A percentile compares a stretch with the other conserved stretches of the same genome.
These are phyloP conservation scores for Holcopasites calliopsidis DNA, from an alignment of 1,140 invertebrate genomes.

Conservation along the genomic window DNA sequence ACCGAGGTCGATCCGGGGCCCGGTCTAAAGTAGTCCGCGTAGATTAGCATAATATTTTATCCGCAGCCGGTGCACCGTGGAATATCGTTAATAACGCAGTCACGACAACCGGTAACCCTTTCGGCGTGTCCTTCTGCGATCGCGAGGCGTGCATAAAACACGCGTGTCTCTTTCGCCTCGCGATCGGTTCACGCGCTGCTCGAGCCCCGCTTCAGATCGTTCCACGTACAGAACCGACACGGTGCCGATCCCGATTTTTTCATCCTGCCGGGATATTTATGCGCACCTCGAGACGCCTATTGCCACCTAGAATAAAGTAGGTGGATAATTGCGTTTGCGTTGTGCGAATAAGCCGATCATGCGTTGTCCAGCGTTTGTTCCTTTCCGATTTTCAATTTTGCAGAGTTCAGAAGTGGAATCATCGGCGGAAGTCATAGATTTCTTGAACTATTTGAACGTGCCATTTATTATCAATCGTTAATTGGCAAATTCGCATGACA, in stretches of 20 bases:
- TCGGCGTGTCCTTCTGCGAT: constrained; percentile 57
- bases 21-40: constrained; percentile 41
- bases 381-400: background rate
- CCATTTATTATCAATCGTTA: too few relatives aligned
- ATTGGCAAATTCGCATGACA: too few relatives aligned
- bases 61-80: constrained; percentile 37
- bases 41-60: constrained; percentile 65
- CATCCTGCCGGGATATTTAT: constrained; percentile 25
- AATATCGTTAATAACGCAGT: constrained; percentile 65
- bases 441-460: too few relatives aligned
- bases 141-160: constrained; percentile 37
- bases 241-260: constrained; percentile 11
- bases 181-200: constrained; percentile 3
- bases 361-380: constrained; percentile 30
- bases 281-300: constrained; percentile 25
- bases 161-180: background rate
- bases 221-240: constrained; percentile 1
- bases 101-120: constrained; percentile 57
- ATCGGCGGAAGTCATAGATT: too few relatives aligned
- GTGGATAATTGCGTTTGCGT: constrained; percentile 55
- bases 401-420: too few relatives aligned
- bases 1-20: too few relatives aligned
- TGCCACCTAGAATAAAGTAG: constrained; percentile 45
- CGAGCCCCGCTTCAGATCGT: constrained; percentile 19
- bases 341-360: constrained; percentile 49